These are phyloP conservation scores for Epizoanthus fatuus DNA, from an alignment of 92 coral and sea anemone genomes.

Conservation along the genomic window DNA sequence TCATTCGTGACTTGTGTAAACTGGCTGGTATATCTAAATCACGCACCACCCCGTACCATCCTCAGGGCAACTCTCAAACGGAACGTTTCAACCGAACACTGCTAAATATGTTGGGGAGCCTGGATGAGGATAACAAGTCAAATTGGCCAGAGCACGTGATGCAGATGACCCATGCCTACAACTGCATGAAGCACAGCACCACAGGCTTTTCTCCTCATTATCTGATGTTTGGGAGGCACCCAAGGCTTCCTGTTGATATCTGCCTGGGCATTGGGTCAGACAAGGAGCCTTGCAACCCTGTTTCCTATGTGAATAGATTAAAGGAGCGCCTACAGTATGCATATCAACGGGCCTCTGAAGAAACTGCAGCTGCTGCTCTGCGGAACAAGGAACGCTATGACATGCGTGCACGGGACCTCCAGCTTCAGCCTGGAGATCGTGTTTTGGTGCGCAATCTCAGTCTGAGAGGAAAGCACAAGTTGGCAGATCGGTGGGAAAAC, in stretches of 20 bases:
- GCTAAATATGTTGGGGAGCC: neutral
- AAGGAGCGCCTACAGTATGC: neutral
- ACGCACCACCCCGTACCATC: conserved; percentile 28
- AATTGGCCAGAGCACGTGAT: conserved; percentile 12
- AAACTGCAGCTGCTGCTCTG: neutral
- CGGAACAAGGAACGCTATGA: conserved; percentile 8
- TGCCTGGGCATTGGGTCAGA: neutral
- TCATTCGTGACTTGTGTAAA: conserved; percentile 46
- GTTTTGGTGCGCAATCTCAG: conserved; percentile 29
- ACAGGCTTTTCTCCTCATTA: conserved; percentile 12
- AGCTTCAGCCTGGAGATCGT: conserved; percentile 29
- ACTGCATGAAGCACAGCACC: conserved; percentile 18
- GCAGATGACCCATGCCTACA: conserved; percentile 30
- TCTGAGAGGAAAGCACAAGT: conserved; percentile 36
- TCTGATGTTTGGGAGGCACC: conserved; percentile 17
- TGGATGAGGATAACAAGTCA: conserved; percentile 5
- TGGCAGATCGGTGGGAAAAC: conserved; percentile 26
- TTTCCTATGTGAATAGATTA: neutral
- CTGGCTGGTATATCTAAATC: conserved; percentile 41
- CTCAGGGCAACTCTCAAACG: conserved; percentile 49
- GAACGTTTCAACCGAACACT: conserved; percentile 22
- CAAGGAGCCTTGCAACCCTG: neutral
- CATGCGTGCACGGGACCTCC: neutral
- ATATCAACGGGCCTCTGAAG: neutral
- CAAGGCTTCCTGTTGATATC: neutral